Percentiles rank a stretch among this genome's conserved stretches.
Evolutionary conservation across 2,888 invertebrate species (phyloP).

Genomic region (Mongoloraphidia duomilia): DNA sequence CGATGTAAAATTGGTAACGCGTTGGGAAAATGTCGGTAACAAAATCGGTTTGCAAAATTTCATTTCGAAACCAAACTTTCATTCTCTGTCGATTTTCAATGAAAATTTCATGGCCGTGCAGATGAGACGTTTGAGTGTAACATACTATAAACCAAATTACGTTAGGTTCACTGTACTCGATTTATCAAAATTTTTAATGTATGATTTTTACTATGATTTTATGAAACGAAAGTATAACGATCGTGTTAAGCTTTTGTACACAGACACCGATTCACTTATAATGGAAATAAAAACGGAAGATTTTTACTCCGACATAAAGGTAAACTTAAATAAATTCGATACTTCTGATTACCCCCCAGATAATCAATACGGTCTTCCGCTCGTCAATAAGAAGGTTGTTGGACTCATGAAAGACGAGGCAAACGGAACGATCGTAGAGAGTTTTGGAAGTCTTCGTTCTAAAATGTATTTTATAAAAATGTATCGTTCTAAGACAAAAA

Average conservation of each 20-base stretch:
- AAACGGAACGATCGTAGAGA: conserved; percentile 3
- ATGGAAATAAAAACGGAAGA: conserved; percentile 21
- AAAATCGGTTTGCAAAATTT: not conserved
- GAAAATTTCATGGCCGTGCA: conserved; percentile 13
- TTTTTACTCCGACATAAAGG: conserved; percentile 21
- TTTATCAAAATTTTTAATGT: conserved; percentile 10
- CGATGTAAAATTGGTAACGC: conserved; percentile 10
- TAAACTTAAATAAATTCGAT: conserved; percentile 19
- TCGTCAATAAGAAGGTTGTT: conserved; percentile 13
- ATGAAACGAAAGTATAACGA: conserved; percentile 19
- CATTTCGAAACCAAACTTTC: not conserved
- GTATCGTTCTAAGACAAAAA: not conserved
- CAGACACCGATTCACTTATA: conserved; percentile 21
- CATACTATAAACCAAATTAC: conserved; percentile 13
- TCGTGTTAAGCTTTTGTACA: conserved; percentile 17
- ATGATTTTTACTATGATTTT: conserved; percentile 22
- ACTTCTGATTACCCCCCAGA: conserved; percentile 18
- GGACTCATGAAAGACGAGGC: conserved; percentile 12
- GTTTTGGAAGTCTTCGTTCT: conserved; percentile 10
- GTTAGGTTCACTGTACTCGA: conserved; percentile 11
- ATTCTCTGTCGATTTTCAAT: conserved; percentile 4
- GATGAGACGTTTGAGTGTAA: conserved; percentile 5
- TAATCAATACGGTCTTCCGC: conserved; percentile 17
- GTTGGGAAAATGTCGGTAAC: conserved; percentile 6
- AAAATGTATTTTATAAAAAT: conserved; percentile 9